phyloP scores from a whole-genome alignment of 2,888 invertebrate genomes.

The Perizoma flavofasciatum region DNA sequence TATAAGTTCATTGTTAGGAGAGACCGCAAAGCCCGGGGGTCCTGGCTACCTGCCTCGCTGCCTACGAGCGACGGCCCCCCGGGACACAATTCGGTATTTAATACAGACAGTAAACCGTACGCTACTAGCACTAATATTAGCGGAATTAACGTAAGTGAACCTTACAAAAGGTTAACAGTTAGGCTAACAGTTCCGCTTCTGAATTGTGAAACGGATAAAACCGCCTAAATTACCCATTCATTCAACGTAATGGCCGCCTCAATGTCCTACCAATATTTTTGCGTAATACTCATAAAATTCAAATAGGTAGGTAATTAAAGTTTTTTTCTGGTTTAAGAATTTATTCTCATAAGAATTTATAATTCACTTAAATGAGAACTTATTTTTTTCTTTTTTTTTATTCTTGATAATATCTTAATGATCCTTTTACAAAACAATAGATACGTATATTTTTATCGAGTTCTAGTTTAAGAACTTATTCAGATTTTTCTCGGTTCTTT shows the following conservation, averaged over 20 bases:
- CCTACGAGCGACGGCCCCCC: constrained; percentile 15
- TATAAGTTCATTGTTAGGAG: constrained; percentile 32
- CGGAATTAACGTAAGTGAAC: constrained; percentile 23
- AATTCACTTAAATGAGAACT: too few relatives aligned
- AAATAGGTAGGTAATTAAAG: neutral
- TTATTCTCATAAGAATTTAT: too few relatives aligned
- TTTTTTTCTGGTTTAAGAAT: too few relatives aligned
- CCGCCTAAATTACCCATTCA: constrained; percentile 32
- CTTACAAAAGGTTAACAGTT: constrained; percentile 24
- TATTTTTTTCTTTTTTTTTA: too few relatives aligned
- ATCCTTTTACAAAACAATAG: too few relatives aligned
- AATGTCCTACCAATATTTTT: constrained; percentile 31
- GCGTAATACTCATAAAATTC: constrained; percentile 4
- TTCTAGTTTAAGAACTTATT: too few relatives aligned
- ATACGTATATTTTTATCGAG: too few relatives aligned
- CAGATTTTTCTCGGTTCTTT: too few relatives aligned
- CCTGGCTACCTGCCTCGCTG: constrained; percentile 23
- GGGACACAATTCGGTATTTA: constrained; percentile 35
- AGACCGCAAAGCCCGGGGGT: constrained; percentile 25
- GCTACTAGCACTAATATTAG: constrained; percentile 29
- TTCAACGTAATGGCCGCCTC: constrained; percentile 29
- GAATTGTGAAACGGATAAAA: constrained; percentile 25
- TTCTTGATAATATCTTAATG: too few relatives aligned
- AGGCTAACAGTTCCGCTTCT: constrained; percentile 24
- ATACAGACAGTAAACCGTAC: constrained; percentile 30